Evolutionary conservation across 1,140 invertebrate species (phyloP).

Genomic region (Drosophila orosa): DNA sequence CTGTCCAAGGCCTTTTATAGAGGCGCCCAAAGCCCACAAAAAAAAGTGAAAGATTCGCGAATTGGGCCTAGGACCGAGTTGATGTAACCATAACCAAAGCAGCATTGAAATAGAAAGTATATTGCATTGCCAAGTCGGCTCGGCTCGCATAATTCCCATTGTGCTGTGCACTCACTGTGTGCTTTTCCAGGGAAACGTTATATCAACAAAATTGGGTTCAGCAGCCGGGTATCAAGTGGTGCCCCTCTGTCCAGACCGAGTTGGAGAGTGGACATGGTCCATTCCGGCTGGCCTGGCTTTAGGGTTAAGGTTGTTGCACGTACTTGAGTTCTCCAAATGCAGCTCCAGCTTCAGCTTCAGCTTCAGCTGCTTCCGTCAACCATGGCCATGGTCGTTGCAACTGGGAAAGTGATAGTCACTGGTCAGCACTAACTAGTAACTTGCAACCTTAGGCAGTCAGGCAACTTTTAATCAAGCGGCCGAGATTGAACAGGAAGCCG

Average conservation of each 20-base stretch:
- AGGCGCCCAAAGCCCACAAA: background rate
- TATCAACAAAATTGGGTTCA: slow-evolving; percentile 79
- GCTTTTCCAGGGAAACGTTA: slow-evolving; percentile 71
- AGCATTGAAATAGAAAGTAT: slow-evolving; percentile 82
- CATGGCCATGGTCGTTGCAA: slow-evolving; percentile 37
- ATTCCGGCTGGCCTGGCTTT: slow-evolving; percentile 50
- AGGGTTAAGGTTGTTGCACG: slow-evolving; percentile 80
- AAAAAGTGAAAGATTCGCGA: slow-evolving; percentile 72
- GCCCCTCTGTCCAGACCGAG: background rate
- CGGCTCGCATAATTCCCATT: slow-evolving; percentile 77
- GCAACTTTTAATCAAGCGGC: slow-evolving; percentile 63
- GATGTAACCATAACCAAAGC: slow-evolving; percentile 67
- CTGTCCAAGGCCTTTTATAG: slow-evolving; percentile 56
- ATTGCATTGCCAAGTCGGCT: slow-evolving; percentile 62
- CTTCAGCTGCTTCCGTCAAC: slow-evolving; percentile 66
- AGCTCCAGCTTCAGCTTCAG: background rate
- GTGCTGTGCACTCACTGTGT: slow-evolving; percentile 66
- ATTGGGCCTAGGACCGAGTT: slow-evolving; percentile 56
- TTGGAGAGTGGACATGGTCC: slow-evolving; percentile 54
- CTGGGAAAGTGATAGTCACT: slow-evolving; percentile 54
- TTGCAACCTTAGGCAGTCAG: slow-evolving; percentile 56
- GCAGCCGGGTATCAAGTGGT: slow-evolving; percentile 76
- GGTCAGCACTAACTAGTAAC: slow-evolving; percentile 17
- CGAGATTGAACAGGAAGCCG: slow-evolving; percentile 39
- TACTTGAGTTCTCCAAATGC: slow-evolving; percentile 65